Evolutionary conservation across 1,140 invertebrate species (phyloP), one percentile per base, ranked within the genome.

Genomic region (Helicorthomorpha holstii): DNA sequence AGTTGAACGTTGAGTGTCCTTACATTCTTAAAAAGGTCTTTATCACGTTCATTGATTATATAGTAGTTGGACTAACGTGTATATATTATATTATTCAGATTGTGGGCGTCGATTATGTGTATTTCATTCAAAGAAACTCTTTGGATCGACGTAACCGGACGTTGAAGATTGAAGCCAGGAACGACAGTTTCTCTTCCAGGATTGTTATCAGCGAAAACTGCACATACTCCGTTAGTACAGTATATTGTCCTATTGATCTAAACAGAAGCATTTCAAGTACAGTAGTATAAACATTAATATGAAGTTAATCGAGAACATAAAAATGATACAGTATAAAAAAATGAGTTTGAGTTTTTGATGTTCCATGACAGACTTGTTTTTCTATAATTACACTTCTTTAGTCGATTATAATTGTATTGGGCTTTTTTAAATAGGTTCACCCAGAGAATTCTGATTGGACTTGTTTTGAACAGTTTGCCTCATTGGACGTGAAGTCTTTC

Each of bases 391-490:
- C n/a, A n/a, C n/a, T n/a, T n/a, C n/a, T n/a, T n/a, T n/a, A n/a
- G n/a, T n/a, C n/a, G n/a, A n/a, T n/a, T n/a, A n/a, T n/a, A n/a
- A n/a, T n/a, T n/a, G n/a, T n/a, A n/a, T n/a, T n/a, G n/a, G n/a
- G n/a, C n/a, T n/a, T n/a, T n/a, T n/a, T n/a, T n/a, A n/a, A n/a
- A 34, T 16, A 95, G 86, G 82, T 92, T 14, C 91, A 96, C 69
- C 85, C 90, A 3, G 91, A 97, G 61, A 96, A 97, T 68, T 61
- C 80, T 1, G 79, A 89, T 34, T 97, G 92, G 92, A 97, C 93
- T 2, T 96, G 92, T 63, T 97, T 96, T 69, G 92, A 97, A 64
- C 92, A 96, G 70, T 81, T 77, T 48, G 91, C 92, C 4, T 83
- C 81, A 62, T 74, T 97, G 53, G 91, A 96, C 70, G 88, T 97